Base-by-base conservation (phyloP, 2,888 invertebrate species). In the Saturnia pavonia region DNA sequence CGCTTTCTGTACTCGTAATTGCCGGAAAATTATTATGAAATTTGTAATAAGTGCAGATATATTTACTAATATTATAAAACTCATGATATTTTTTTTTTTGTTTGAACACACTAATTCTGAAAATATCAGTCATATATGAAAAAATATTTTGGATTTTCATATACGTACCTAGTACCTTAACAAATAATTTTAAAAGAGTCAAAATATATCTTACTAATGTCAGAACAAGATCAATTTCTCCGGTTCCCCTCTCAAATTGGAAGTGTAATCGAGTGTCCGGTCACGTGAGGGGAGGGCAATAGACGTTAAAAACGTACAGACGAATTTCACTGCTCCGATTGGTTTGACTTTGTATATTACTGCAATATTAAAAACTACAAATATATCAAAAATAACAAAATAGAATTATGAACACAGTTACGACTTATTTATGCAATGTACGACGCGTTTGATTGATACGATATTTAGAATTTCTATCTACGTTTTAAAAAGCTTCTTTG, bases 191-290 rank as follows among this genome's bases (percentile, higher is more conserved):
- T 22, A 1, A 54, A 22, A 22, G 1, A 22, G 3, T 54, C 9
- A 22, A 51, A 22, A 22, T 19, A 65, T n/a, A 40, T 63, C 6
- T 63, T 34, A 12, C 25, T 27, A 60, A 25, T 19, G 65, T 11
- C 65, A 19, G 40, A 65, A 65, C 65, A 65, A 65, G 11, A 65
- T 40, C 40, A 40, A 40, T 65, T 65, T 65, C 65, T 65, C 65
- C 40, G 22, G 65, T 25, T 40, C 65, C 65, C 57, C 65, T 40
- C 65, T 65, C 65, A 65, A 65, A 65, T 40, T 65, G 65, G 65
- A 65, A n/a, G 65, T 40, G 8, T 65, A 65, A 2, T 19, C 16
- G n/a, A 65, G 3, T 40, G 63, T 65, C 57, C 65, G 40, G 65
- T 63, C 63, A 63, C 63, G 63, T 34, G 34, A 63, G 63, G 22